Base-by-base conservation (phyloP, 2,797 vertebrate genomes). In the Rallus crepitans region DNA sequence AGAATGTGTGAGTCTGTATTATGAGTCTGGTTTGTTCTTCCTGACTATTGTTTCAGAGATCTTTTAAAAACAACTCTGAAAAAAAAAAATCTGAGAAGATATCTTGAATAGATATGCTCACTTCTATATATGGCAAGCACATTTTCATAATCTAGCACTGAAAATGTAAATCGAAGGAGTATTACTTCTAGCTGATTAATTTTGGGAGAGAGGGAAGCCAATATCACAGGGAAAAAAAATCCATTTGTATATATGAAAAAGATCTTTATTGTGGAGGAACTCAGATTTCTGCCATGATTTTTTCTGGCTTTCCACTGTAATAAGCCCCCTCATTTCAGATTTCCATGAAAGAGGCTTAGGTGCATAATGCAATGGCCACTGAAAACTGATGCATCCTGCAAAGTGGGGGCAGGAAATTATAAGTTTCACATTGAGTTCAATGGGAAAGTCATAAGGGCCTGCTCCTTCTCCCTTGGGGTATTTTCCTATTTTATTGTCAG, bases 401-500 rank as follows among this genome's bases (percentile, higher is more conserved):
- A 95, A 92, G 77, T 75, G 59, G 79, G 84, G 69, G 57, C 53
- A 94, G 91, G 80, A 95, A 96, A 97, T 92, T 93, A 24, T 50
- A 89, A 95, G 93, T 91, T 94, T 96, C 92, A 93, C 87, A 53
- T 65, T 75, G 66, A 93, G 90, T 93, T 97, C 93, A 94, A 50
- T 92, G 71, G 82, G 63, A 91, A 97, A 95, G 95, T 82, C 90
- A 66, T 84, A 94, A 95, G 82, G 77, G 90, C 79, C 66, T 88
- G 80, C 70, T 95, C 80, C 39, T 85, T 93, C 80, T 94, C 94
- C 93, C 91, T 91, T 94, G 73, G 73, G 95, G 82, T 91, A 82
- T 97, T 96, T 96, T 94, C 82, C 66, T 93, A 53, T 94, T 96
- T 95, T 95, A 96, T 95, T 94, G 93, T 94, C 90, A 90, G 90